Percentiles rank a stretch among this genome's conserved stretches.
Conservation (phyloP, 2,888 invertebrate species). For the Fragum fragum region DNA sequence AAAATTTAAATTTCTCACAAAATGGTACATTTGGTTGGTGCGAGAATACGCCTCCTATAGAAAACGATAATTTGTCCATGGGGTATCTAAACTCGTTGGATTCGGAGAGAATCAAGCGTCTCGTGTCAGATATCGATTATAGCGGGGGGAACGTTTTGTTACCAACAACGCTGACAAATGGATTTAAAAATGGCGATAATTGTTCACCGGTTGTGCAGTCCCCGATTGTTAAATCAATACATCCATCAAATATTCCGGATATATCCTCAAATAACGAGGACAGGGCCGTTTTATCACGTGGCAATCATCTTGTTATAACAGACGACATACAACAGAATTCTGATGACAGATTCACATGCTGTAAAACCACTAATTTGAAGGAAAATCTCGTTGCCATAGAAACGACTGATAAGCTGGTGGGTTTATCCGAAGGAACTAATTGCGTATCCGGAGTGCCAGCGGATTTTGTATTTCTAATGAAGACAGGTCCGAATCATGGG, state of each 20-base stretch:
- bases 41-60: not conserved
- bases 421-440: slow-evolving; percentile 10
- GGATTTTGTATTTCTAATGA: slow-evolving; percentile 1
- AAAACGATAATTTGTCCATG: not conserved
- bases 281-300: not conserved
- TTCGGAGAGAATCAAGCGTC: slow-evolving; percentile 6
- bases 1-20: not conserved
- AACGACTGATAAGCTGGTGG: slow-evolving; percentile 20
- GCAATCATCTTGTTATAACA: not conserved
- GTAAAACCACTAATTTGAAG: slow-evolving; percentile 7
- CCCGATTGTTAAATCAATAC: slow-evolving; percentile 11
- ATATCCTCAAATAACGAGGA: slow-evolving; percentile 14
- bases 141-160: slow-evolving; percentile 2
- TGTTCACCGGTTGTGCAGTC: slow-evolving; percentile 7
- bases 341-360: not conserved
- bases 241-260: not conserved
- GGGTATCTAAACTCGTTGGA: not conserved
- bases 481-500: not conserved
- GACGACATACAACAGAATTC: not conserved
- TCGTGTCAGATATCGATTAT: slow-evolving; percentile 17
- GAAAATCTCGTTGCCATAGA: slow-evolving; percentile 21
- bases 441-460: not conserved
- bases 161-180: slow-evolving; percentile 20
- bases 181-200: slow-evolving; percentile 22
- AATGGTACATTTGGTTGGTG: not conserved